phyloP scores from a whole-genome alignment of 2,113 vertebrate species.

The Dendrocopos noguchii region DNA sequence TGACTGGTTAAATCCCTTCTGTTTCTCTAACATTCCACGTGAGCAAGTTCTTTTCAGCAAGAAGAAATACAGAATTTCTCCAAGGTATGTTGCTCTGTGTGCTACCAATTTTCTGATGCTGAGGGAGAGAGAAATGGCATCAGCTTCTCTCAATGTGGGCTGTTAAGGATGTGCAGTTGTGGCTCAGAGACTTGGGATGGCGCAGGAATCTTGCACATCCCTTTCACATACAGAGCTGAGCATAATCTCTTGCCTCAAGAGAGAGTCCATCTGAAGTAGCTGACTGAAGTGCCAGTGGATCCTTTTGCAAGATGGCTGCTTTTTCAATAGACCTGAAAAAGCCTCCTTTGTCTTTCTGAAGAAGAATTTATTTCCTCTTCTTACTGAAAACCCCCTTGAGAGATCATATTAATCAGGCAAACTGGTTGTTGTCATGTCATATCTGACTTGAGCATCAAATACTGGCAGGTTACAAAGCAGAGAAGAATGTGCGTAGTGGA shows the following conservation, averaged over 20 bases:
- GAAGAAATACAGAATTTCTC: slow-evolving; percentile 30
- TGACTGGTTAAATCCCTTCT: slow-evolving; percentile 13
- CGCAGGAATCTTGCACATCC: background rate
- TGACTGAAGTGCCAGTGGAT: background rate
- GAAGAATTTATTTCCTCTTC: background rate
- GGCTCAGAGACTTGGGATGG: background rate
- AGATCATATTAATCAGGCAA: background rate
- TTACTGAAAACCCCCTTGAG: background rate
- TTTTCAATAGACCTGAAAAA: background rate
- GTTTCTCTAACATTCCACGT: slow-evolving; percentile 7
- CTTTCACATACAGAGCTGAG: background rate
- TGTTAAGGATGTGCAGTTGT: background rate
- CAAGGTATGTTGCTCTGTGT: background rate
- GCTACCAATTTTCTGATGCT: background rate
- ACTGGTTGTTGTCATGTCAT: background rate
- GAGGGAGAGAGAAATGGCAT: background rate
- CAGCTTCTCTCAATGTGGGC: background rate
- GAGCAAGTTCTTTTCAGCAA: background rate
- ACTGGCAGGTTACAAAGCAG: background rate
- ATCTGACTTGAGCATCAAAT: background rate
- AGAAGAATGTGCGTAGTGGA: background rate
- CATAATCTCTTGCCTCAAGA: background rate
- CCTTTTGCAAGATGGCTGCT: background rate
- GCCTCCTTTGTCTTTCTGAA: background rate
- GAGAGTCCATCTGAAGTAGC: background rate